Conservation (phyloP, 1,140 invertebrate species). For the Eurosta solidaginis region DNA sequence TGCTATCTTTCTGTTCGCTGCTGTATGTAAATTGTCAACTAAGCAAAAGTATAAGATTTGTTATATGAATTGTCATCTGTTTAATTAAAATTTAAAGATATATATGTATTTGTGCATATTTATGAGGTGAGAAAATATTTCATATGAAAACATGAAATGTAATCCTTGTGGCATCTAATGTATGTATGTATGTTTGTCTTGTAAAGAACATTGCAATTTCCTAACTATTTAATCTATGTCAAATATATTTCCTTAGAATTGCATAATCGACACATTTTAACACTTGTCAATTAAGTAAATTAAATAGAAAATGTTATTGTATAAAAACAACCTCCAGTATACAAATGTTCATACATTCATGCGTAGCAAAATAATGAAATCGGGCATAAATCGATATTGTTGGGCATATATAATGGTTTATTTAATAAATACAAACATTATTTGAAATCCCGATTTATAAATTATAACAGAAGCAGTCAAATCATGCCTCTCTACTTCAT, state of each 20-base stretch:
- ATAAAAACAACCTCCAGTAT: not conserved
- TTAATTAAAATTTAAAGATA: constrained; percentile 3
- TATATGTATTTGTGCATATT: not conserved
- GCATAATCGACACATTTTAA: not conserved
- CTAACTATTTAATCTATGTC: not conserved
- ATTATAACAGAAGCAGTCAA: no score
- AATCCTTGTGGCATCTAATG: no score
- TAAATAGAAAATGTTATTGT: constrained; percentile 5
- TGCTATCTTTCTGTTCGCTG: no score
- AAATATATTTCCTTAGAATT: not conserved
- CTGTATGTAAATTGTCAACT: no score
- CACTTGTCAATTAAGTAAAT: constrained; percentile 15
- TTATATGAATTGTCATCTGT: not conserved
- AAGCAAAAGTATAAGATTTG: no score
- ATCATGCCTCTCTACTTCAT: no score
- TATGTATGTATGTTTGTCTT: not conserved
- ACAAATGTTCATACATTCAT: not conserved
- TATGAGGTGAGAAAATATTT: not conserved
- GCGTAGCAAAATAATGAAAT: no score
- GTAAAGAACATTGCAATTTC: not conserved
- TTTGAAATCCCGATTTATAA: no score
- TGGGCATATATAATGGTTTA: no score
- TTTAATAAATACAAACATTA: no score
- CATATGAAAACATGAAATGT: not conserved
- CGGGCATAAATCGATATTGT: no score